Evolutionary conservation across 2,113 vertebrate genomes (phyloP).

Genomic region (Serinus canaria): DNA sequence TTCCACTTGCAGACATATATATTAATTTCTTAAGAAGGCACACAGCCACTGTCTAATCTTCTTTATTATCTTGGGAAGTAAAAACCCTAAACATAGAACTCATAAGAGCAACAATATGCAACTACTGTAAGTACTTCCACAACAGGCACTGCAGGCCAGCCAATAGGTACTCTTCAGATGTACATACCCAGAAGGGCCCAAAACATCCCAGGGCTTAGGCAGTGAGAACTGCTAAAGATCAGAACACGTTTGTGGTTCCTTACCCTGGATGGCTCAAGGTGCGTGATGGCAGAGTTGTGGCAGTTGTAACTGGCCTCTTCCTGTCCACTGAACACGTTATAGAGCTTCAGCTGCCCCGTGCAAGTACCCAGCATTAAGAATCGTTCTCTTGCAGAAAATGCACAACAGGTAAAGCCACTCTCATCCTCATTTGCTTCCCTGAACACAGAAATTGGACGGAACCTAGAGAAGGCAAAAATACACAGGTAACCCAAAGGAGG

Average conservation of each 20-base stretch:
- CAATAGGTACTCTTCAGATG: background rate
- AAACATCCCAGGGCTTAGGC: background rate
- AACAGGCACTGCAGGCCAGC: background rate
- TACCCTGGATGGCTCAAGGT: constrained; percentile 95
- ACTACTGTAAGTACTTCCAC: background rate
- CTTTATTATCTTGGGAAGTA: background rate
- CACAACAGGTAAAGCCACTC: constrained; percentile 97
- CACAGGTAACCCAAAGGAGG: background rate
- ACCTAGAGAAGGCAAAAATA: constrained; percentile 72
- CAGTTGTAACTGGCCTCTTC: constrained; percentile 98
- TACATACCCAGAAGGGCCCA: background rate
- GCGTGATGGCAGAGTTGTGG: constrained; percentile 95
- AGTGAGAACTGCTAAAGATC: background rate
- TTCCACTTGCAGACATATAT: background rate
- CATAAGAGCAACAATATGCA: background rate
- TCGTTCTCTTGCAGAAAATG: constrained; percentile 95
- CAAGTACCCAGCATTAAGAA: constrained; percentile 98
- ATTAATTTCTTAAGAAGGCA: background rate
- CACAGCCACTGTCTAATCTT: background rate
- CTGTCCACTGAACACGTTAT: constrained; percentile 97
- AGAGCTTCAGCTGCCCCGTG: constrained; percentile 95
- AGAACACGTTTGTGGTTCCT: background rate
- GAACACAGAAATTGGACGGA: constrained; percentile 97
- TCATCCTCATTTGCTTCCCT: constrained; percentile 97
- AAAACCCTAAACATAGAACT: background rate